phyloP scores from a whole-genome alignment of 2,888 invertebrate species.

The Archips crataeganus region DNA sequence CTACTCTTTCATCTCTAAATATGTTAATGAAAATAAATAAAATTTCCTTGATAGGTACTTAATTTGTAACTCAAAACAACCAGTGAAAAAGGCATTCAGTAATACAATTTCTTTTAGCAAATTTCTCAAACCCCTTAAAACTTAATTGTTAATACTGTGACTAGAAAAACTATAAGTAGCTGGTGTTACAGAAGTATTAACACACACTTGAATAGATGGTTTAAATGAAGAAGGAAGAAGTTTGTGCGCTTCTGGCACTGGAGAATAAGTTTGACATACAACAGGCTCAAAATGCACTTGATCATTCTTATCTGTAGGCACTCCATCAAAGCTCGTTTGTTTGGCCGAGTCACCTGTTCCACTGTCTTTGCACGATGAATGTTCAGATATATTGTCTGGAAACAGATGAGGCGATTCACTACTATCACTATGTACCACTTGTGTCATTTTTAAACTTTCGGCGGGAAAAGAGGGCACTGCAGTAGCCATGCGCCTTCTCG shows the following conservation, averaged over 20 bases:
- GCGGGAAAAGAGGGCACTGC: slow-evolving; percentile 78
- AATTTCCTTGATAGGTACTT: slow-evolving; percentile 10
- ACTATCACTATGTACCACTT: slow-evolving; percentile 82
- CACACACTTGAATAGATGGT: slow-evolving; percentile 84
- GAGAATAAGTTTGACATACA: slow-evolving; percentile 77
- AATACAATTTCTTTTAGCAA: slow-evolving; percentile 42
- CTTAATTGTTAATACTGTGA: slow-evolving; percentile 82
- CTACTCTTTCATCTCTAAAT: background rate
- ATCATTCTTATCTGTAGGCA: slow-evolving; percentile 78
- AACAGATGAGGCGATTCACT: slow-evolving; percentile 81
- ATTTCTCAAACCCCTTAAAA: slow-evolving; percentile 44
- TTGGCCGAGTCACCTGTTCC: slow-evolving; percentile 93
- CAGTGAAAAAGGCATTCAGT: slow-evolving; percentile 70
- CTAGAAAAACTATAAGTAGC: slow-evolving; percentile 86
- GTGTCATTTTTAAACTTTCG: slow-evolving; percentile 81
- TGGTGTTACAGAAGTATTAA: slow-evolving; percentile 82
- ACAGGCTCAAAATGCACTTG: slow-evolving; percentile 79
- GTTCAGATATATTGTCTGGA: slow-evolving; percentile 90
- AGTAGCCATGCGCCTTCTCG: slow-evolving; percentile 88
- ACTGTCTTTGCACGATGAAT: slow-evolving; percentile 92
- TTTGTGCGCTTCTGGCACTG: slow-evolving; percentile 82
- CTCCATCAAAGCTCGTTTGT: slow-evolving; percentile 88
- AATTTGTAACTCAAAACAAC: slow-evolving; percentile 48
- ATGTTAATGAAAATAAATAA: slow-evolving; percentile 15
- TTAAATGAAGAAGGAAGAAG: slow-evolving; percentile 82